A percentile compares a stretch with the other conserved stretches of the same genome.
Conservation (phyloP, 1,140 invertebrate genomes). For the Temnothorax nylanderi region DNA sequence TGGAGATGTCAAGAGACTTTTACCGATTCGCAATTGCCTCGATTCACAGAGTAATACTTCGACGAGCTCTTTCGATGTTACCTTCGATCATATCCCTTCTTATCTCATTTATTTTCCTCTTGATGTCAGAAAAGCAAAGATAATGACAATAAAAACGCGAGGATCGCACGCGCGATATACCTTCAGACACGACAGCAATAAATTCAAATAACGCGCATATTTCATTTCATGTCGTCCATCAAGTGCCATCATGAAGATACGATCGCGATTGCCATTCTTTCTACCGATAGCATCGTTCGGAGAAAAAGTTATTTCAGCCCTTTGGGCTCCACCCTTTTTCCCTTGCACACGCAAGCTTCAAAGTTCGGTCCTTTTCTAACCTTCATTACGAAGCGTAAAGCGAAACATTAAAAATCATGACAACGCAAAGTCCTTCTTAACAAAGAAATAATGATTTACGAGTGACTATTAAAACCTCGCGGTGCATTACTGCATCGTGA, state of each 20-base stretch:
- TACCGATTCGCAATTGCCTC: slow-evolving; percentile 23
- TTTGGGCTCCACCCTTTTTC: slow-evolving; percentile 26
- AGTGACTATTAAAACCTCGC: slow-evolving; percentile 50
- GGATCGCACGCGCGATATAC: slow-evolving; percentile 34
- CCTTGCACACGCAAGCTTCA: slow-evolving; percentile 40
- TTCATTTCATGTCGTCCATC: slow-evolving; percentile 56
- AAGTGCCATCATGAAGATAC: slow-evolving; percentile 52
- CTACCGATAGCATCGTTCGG: slow-evolving; percentile 40
- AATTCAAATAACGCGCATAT: slow-evolving; percentile 59
- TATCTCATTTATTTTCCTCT: not conserved
- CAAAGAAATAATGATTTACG: slow-evolving; percentile 50
- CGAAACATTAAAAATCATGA: slow-evolving; percentile 60
- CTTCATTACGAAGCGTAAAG: slow-evolving; percentile 50
- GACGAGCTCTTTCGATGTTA: slow-evolving; percentile 21
- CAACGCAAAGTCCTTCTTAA: slow-evolving; percentile 36
- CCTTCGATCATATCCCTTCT: not conserved
- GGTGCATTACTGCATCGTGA: slow-evolving; percentile 25
- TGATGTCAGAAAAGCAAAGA: slow-evolving; percentile 15
- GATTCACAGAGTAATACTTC: slow-evolving; percentile 23
- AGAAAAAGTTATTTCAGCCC: slow-evolving; percentile 45
- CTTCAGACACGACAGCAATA: slow-evolving; percentile 42
- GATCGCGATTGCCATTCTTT: slow-evolving; percentile 45
- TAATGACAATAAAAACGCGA: slow-evolving; percentile 39
- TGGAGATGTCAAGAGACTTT: slow-evolving; percentile 24
- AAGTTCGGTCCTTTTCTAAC: slow-evolving; percentile 28